A percentile compares a stretch with the other conserved stretches of the same genome.
Conservation (phyloP, 2,113 vertebrate genomes). For the Aplodontia rufa region DNA sequence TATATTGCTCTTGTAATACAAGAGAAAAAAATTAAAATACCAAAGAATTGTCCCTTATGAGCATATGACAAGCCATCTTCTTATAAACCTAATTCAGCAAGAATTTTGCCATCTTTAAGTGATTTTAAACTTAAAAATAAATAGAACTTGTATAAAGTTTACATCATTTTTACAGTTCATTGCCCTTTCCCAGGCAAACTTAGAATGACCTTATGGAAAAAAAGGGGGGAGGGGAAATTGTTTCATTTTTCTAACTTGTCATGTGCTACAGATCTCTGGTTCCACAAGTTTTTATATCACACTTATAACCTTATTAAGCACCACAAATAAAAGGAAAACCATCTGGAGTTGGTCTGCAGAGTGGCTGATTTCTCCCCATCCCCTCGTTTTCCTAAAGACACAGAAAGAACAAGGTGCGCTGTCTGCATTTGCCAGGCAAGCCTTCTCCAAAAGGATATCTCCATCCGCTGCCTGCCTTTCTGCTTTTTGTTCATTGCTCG, state of each 20-base stretch:
- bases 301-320: background rate
- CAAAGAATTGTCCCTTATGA: background rate
- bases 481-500: conserved; percentile 68
- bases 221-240: background rate
- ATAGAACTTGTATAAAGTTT: conserved; percentile 44
- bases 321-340: conserved; percentile 40
- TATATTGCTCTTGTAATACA: background rate
- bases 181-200: conserved; percentile 51
- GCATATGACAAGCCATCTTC: background rate
- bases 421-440: background rate
- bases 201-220: conserved; percentile 43
- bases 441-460: conserved; percentile 65
- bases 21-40: background rate
- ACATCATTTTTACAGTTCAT: conserved; percentile 10
- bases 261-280: conserved; percentile 23
- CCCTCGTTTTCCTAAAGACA: conserved; percentile 38
- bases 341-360: background rate
- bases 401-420: background rate
- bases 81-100: conserved; percentile 32
- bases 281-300: conserved; percentile 60
- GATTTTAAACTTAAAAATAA: conserved; percentile 65
- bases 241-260: conserved; percentile 35
- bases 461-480: conserved; percentile 60
- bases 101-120: conserved; percentile 34
- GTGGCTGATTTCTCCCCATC: conserved; percentile 8